These are phyloP conservation scores for Amiota mariae DNA, from an alignment of 2,888 invertebrate species.

Conservation along the genomic window DNA sequence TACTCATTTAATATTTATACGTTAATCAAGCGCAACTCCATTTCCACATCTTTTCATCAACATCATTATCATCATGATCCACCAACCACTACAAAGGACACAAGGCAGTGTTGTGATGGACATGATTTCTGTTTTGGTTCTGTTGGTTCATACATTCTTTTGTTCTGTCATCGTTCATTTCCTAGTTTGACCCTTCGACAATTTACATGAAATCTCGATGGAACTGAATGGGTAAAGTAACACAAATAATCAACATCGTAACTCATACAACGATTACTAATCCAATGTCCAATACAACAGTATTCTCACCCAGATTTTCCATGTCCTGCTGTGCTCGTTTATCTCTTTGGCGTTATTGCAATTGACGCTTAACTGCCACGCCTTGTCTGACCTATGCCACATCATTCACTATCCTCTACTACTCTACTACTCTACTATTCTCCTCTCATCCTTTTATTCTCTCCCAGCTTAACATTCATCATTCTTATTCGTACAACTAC, in stretches of 20 bases:
- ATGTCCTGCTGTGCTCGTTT: not conserved
- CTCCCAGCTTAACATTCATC: no score
- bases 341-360: not conserved
- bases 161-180: not conserved
- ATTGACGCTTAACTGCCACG: not conserved
- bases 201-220: constrained; percentile 11
- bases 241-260: no score
- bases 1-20: constrained; percentile 66
- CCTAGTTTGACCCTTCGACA: not conserved
- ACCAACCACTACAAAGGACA: no score
- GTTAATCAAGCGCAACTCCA: constrained; percentile 55
- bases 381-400: not conserved
- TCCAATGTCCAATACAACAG: no score
- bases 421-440: not conserved
- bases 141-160: not conserved
- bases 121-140: not conserved
- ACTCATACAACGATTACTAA: no score
- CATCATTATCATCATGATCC: no score
- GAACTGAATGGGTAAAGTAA: not conserved
- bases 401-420: not conserved
- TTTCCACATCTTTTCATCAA: no score
- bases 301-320: not conserved
- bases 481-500: no score
- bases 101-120: no score
- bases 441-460: no score